These are phyloP conservation scores for Pinctada fucata DNA, from an alignment of 2,888 invertebrate genomes.

Conservation along the genomic window DNA sequence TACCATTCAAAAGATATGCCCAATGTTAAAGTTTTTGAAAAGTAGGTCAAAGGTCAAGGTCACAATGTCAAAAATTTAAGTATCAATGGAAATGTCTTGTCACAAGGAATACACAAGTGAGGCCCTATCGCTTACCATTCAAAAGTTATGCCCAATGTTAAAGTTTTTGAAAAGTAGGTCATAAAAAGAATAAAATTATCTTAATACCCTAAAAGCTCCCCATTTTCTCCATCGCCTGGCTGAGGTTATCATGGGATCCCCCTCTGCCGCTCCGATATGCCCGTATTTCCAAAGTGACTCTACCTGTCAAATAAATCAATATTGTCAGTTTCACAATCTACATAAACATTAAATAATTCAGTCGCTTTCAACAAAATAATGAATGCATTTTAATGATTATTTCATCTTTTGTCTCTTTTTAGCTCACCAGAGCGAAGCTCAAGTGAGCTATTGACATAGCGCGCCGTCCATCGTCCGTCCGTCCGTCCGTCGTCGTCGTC, in stretches of 20 bases:
- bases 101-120: too few species aligned
- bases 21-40: too few species aligned
- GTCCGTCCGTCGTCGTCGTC: too few species aligned
- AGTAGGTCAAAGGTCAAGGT: too few species aligned
- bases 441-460: too few species aligned
- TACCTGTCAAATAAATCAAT: slow-evolving; percentile 38
- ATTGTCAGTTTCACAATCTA: slow-evolving; percentile 4
- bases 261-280: slow-evolving; percentile 49
- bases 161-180: neutral
- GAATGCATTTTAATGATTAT: neutral
- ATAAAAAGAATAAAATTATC: neutral
- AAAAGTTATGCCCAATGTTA: too few species aligned
- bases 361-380: neutral
- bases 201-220: slow-evolving; percentile 52
- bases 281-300: slow-evolving; percentile 50
- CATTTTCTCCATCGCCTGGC: slow-evolving; percentile 57
- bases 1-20: too few species aligned
- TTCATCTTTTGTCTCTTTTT: neutral
- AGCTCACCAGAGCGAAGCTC: too few species aligned
- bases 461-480: too few species aligned
- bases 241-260: slow-evolving; percentile 48
- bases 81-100: too few species aligned
- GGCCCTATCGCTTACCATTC: too few species aligned
- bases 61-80: too few species aligned
- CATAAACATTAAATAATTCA: neutral